These are phyloP conservation scores for Panzeria rudis DNA, from an alignment of 2,888 invertebrate genomes.

Conservation along the genomic window DNA sequence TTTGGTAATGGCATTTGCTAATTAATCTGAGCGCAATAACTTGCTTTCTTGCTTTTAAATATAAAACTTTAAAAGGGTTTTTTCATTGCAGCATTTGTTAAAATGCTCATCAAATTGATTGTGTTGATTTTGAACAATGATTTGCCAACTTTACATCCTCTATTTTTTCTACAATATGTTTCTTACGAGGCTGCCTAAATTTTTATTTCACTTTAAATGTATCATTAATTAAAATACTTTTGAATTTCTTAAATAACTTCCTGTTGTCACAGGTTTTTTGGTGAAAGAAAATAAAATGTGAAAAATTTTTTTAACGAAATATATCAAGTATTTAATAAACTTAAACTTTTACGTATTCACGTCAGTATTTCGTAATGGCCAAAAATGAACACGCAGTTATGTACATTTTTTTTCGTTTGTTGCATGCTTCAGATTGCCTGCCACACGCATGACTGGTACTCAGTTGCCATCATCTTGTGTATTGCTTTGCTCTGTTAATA, in stretches of 20 bases:
- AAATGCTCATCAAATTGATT: neutral
- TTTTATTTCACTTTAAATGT: neutral
- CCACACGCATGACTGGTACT: slow-evolving; percentile 48
- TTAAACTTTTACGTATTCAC: slow-evolving; percentile 56
- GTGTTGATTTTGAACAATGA: neutral
- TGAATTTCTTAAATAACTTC: slow-evolving; percentile 56
- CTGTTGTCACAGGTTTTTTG: slow-evolving; percentile 58
- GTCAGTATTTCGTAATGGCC: slow-evolving; percentile 65
- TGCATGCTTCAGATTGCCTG: slow-evolving; percentile 19
- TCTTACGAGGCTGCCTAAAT: neutral
- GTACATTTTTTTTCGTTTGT: slow-evolving; percentile 33
- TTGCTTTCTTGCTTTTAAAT: neutral
- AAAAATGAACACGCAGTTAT: slow-evolving; percentile 68
- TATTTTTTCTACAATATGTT: neutral
- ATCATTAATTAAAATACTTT: slow-evolving; percentile 58
- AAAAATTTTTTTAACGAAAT: slow-evolving; percentile 27
- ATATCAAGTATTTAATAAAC: slow-evolving; percentile 44
- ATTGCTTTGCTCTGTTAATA: slow-evolving; percentile 37
- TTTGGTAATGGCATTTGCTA: neutral
- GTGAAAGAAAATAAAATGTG: slow-evolving; percentile 19
- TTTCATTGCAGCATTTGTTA: neutral
- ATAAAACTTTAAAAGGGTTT: neutral
- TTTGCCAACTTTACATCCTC: neutral
- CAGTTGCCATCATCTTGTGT: slow-evolving; percentile 9
- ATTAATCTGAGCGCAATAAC: neutral